A percentile compares a stretch with the other conserved stretches of the same genome.
Evolutionary conservation across 1,140 invertebrate genomes (phyloP).

Genomic region (Elysia chlorotica): DNA sequence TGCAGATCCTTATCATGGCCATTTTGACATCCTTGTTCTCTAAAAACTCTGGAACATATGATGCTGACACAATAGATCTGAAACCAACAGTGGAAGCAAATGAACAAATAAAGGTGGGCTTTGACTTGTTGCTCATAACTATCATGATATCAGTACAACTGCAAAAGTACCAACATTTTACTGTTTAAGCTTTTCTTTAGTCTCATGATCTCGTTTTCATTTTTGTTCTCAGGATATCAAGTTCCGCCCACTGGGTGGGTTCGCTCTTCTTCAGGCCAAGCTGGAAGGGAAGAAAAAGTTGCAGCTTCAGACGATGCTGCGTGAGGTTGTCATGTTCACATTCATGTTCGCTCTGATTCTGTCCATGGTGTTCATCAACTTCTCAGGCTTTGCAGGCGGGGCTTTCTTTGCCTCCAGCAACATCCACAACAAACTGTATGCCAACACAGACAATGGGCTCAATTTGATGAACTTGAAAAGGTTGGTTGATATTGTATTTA

Average conservation of each 20-base stretch:
- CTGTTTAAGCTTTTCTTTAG: no score
- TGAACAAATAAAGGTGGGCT: conserved; percentile 35
- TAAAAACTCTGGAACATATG: no score
- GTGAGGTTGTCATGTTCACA: conserved; percentile 45
- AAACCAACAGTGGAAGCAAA: conserved; percentile 43
- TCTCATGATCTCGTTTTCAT: no score
- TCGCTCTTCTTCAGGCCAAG: conserved; percentile 50
- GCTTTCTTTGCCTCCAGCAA: conserved; percentile 31
- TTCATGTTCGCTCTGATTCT: conserved; percentile 45
- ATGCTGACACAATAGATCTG: conserved; percentile 41
- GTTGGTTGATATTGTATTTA: conserved; percentile 18
- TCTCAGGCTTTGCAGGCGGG: conserved; percentile 20
- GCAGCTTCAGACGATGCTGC: conserved; percentile 43
- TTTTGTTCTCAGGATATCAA: conserved; percentile 45
- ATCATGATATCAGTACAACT: no score
- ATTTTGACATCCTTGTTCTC: no score
- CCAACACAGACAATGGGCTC: conserved; percentile 15
- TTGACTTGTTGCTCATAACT: not conserved
- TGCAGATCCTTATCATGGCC: no score
- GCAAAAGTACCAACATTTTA: no score
- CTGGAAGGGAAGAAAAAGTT: conserved; percentile 48
- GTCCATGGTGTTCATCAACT: conserved; percentile 43
- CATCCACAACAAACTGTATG: conserved; percentile 34
- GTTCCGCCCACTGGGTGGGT: conserved; percentile 50
- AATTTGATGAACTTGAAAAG: conserved; percentile 38